Evolutionary conservation across 2,113 vertebrate genomes (phyloP), one percentile per base, ranked within the genome.

Genomic region (Corvus cornix): DNA sequence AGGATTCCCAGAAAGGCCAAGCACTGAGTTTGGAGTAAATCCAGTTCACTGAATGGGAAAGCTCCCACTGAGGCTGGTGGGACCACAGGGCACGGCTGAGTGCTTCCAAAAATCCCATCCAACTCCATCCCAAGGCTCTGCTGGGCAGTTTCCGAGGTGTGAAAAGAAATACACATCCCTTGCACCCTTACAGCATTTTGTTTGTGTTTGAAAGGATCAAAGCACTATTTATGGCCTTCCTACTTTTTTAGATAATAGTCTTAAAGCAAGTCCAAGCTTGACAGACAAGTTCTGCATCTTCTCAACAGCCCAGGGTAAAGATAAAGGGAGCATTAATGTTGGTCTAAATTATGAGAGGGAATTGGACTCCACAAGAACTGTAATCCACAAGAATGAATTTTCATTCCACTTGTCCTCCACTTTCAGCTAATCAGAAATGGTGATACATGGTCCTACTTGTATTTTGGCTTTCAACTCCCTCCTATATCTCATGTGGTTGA

Each of bases 241-340:
- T 96, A 78, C 78, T 92, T 92, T 77, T 84, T 60, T 22, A 75
- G 90, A 69, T 96, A 87, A 72, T 83, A 59, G 77, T 95, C 84
- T 89, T 89, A 87, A 87, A 96, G 80, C 93, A 97, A 97, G 96
- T 92, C 96, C 20, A 49, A 88, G 90, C 97, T 89, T 97, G 97
- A 98, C 94, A 96, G 85, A 67, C 68, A 64, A 95, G 89, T 88
- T 97, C 97, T 97, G 97, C 72, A 62, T 95, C 97, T 97, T 92
- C 96, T 97, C 96, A 95, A 87, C 84, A 93, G 89, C 93, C 67
- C 59, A 78, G 52, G 22, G 27, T 6, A 44, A 91, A 97, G 94
- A 96, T 95, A 95, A 94, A 93, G 85, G 68, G 68, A 94, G 63
- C 72, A 62, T 87, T 94, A 93, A 95, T 70, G 83, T 84, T 92